Conservation (phyloP, 2,113 vertebrate genomes). For the Irena cyanogastra region DNA sequence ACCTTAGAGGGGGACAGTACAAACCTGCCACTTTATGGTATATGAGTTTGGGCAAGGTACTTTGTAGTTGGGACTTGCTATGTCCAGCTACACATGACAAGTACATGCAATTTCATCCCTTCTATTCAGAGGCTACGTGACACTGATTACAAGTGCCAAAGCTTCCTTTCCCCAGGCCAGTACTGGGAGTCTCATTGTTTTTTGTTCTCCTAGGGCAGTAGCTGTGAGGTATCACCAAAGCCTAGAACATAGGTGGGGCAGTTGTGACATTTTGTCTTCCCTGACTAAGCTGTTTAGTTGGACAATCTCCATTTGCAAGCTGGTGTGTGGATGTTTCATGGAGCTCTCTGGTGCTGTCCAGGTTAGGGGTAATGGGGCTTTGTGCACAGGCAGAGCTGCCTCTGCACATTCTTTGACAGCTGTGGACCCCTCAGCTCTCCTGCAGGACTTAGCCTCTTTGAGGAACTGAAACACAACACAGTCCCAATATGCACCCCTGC, state of each 20-base stretch:
- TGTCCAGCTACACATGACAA: not conserved
- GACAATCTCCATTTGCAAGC: not conserved
- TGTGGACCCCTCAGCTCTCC: not conserved
- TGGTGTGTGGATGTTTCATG: not conserved
- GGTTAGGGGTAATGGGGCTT: not conserved
- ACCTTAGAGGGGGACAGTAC: not conserved
- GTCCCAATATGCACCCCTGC: not conserved
- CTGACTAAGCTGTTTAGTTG: not conserved
- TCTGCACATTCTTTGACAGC: not conserved
- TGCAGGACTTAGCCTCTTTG: not conserved
- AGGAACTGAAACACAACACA: not conserved
- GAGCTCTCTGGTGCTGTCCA: not conserved
- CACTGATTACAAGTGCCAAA: not conserved
- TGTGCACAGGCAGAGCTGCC: not conserved
- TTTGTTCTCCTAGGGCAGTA: not conserved
- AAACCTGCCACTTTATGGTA: not conserved
- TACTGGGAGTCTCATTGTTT: not conserved
- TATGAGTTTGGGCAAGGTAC: not conserved
- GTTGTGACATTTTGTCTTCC: not conserved
- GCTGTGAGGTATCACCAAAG: not conserved
- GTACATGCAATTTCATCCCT: not conserved
- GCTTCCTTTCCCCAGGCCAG: not conserved
- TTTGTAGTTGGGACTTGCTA: not conserved
- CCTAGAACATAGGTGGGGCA: accelerated
- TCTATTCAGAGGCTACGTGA: not conserved